Conservation (phyloP, 2,888 invertebrate genomes). For the Sylvicola fuscatus region DNA sequence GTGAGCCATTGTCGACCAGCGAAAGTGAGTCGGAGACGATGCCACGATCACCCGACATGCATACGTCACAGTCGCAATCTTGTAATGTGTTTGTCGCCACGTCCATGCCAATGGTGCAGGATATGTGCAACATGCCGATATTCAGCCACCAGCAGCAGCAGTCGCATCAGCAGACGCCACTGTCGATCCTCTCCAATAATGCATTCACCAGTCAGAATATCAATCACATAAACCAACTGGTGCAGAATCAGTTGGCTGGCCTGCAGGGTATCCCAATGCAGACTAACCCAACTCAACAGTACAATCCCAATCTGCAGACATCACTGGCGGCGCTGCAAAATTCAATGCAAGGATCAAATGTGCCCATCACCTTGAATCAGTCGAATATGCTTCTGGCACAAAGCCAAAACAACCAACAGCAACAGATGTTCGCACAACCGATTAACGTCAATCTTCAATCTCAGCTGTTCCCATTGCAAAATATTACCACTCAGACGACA, state of each 20-base stretch:
- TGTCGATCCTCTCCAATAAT: too few species aligned
- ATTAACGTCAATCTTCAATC: slow-evolving; percentile 3
- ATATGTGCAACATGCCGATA: slow-evolving; percentile 4
- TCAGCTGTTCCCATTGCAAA: slow-evolving; percentile 5
- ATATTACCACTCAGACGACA: slow-evolving; percentile 1
- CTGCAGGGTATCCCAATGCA: slow-evolving; percentile 2
- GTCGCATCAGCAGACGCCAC: slow-evolving; percentile 1
- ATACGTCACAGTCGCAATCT: slow-evolving; percentile 6
- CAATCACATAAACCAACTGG: slow-evolving; percentile 1
- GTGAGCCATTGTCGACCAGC: slow-evolving; percentile 55
- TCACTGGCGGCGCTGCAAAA: neutral
- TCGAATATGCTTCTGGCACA: too few species aligned
- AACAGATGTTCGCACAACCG: slow-evolving; percentile 5
- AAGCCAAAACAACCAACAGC: slow-evolving; percentile 4
- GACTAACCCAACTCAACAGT: slow-evolving; percentile 1
- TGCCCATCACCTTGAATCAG: too few species aligned
- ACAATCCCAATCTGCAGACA: neutral
- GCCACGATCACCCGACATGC: slow-evolving; percentile 28
- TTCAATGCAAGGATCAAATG: slow-evolving; percentile 2
- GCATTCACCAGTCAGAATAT: slow-evolving; percentile 2
- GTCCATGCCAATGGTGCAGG: slow-evolving; percentile 3
- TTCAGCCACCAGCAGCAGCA: slow-evolving; percentile 1
- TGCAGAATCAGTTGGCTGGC: neutral
- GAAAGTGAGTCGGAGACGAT: slow-evolving; percentile 59
- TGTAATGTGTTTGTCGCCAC: slow-evolving; percentile 4